These are phyloP conservation scores for Otolemur garnettii DNA, from an alignment of 2,113 vertebrate genomes.

Conservation along the genomic window DNA sequence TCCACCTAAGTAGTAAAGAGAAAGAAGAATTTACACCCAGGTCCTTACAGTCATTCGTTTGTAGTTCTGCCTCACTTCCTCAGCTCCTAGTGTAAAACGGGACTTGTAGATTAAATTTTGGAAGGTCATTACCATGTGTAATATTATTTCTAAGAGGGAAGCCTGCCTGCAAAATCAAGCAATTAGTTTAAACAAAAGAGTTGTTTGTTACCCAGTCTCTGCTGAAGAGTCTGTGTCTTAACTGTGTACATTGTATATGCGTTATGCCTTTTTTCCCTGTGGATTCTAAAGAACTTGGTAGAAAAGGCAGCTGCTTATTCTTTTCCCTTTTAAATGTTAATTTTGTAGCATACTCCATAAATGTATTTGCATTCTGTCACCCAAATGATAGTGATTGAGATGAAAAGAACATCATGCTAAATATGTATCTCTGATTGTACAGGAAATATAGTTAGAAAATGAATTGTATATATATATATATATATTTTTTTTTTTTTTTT, in stretches of 20 bases:
- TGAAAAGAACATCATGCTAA: conserved; percentile 25
- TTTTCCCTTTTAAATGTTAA: conserved; percentile 55
- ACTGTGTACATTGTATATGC: background rate
- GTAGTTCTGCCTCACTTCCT: background rate
- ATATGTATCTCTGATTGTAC: background rate
- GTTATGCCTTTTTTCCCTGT: background rate
- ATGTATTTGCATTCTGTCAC: conserved; percentile 45
- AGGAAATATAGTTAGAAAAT: conserved; percentile 13
- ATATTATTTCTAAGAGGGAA: background rate
- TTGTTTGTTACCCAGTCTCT: background rate
- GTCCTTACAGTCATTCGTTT: background rate
- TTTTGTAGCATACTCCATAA: conserved; percentile 45
- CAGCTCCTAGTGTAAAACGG: background rate
- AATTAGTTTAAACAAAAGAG: background rate
- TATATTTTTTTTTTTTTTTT: too few relatives aligned
- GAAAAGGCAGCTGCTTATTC: background rate
- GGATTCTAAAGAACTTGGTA: background rate
- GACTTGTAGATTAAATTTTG: background rate
- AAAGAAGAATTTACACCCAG: background rate
- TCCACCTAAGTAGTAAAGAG: background rate
- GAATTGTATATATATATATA: background rate
- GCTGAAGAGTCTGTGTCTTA: background rate
- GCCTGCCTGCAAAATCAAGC: background rate
- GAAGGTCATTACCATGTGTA: background rate
- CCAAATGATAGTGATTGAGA: background rate